phyloP scores from a whole-genome alignment of 1,140 invertebrate species.

The Tetranychus cinnabarinus region DNA sequence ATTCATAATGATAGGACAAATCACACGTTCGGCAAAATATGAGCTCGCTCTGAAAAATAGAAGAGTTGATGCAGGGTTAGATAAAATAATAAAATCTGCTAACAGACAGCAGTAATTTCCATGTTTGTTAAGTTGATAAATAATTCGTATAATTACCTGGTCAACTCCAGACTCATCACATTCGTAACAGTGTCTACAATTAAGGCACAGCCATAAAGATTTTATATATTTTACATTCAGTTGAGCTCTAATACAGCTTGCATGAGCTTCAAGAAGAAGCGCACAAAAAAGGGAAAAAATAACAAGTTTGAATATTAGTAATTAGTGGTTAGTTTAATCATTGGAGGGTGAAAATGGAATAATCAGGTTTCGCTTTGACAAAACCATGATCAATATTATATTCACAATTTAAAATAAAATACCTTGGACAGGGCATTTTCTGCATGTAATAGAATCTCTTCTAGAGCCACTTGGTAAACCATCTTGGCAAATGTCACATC shows the following conservation, averaged over 20 bases:
- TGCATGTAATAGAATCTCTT: not conserved
- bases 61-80: too few species aligned
- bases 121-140: too few species aligned
- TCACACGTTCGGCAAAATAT: not conserved
- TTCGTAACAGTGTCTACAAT: not conserved
- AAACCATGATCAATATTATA: too few species aligned
- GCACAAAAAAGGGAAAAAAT: too few species aligned
- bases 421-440: not conserved
- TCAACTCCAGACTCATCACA: not conserved
- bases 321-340: too few species aligned
- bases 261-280: not conserved
- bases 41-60: not conserved
- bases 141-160: not conserved
- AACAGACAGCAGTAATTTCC: too few species aligned
- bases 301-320: too few species aligned
- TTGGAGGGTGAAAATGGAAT: too few species aligned
- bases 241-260: not conserved
- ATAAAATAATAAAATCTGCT: too few species aligned
- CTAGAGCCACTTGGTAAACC: not conserved
- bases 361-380: too few species aligned
- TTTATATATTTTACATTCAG: not conserved
- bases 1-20: not conserved
- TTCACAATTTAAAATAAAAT: not conserved
- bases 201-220: not conserved
- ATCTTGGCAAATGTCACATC: conserved; percentile 2